Conservation (phyloP, 1,140 invertebrate species). For the Latrodectus geometricus region DNA sequence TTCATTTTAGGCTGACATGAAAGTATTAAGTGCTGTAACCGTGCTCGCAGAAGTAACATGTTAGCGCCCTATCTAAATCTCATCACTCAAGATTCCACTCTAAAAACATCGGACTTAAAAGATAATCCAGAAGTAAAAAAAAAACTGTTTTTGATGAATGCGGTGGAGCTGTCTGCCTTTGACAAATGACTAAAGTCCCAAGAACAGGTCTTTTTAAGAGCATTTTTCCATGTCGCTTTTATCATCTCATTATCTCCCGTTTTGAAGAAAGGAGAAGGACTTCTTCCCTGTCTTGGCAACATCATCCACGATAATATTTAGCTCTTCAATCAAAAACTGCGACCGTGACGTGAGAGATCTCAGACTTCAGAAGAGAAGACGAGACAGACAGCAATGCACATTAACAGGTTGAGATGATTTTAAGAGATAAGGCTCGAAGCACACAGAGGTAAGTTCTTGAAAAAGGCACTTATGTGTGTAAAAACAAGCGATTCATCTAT, state of each 20-base stretch:
- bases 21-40: background rate
- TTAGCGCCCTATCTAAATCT: background rate
- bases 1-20: background rate
- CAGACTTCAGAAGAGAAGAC: too few relatives aligned
- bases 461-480: too few relatives aligned
- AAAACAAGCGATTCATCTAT: too few relatives aligned
- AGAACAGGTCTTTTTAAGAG: constrained; percentile 1
- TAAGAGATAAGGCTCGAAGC: too few relatives aligned
- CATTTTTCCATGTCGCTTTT: background rate
- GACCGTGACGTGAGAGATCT: background rate
- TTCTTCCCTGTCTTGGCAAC: background rate
- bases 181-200: background rate
- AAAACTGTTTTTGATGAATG: background rate
- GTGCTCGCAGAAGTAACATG: background rate
- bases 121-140: background rate
- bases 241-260: background rate
- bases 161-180: background rate
- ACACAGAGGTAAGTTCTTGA: too few relatives aligned
- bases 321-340: background rate
- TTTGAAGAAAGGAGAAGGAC: background rate
- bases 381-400: background rate
- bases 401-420: background rate
- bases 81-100: background rate
- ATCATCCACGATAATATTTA: background rate
- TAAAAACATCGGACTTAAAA: background rate